Percentiles rank a stretch among this genome's conserved stretches.
Conservation (phyloP, 92 coral and sea anemone genomes). For the Blastomussa wellsi region DNA sequence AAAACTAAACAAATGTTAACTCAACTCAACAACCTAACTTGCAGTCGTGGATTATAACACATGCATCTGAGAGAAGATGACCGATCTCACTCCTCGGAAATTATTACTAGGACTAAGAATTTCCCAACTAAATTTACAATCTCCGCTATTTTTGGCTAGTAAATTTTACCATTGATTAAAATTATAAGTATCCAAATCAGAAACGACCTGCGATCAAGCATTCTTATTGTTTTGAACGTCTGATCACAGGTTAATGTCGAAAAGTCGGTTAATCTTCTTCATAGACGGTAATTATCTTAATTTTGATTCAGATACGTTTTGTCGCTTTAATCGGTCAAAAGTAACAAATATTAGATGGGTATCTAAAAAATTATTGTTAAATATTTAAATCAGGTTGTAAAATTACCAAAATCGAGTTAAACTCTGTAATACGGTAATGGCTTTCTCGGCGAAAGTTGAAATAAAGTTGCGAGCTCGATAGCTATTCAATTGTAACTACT, state of each 20-base stretch:
- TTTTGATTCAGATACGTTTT: background rate
- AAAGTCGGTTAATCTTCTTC: background rate
- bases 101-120: background rate
- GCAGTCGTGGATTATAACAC: background rate
- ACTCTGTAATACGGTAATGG: background rate
- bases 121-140: background rate
- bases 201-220: too few relatives aligned
- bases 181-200: too few relatives aligned
- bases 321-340: background rate
- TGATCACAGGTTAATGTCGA: background rate
- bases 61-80: background rate
- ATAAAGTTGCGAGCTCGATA: constrained; percentile 1
- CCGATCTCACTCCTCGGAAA: background rate
- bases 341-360: constrained; percentile 12
- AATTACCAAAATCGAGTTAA: background rate
- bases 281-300: constrained; percentile 1
- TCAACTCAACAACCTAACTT: constrained; percentile 21
- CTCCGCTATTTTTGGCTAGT: background rate
- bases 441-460: background rate
- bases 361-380: background rate
- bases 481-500: background rate
- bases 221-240: background rate
- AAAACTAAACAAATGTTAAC: constrained; percentile 26
- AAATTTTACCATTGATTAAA: background rate
- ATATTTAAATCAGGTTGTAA: background rate